Evolutionary conservation across 2,113 vertebrate species (phyloP).

Genomic region (Phrynosoma platyrhinos): DNA sequence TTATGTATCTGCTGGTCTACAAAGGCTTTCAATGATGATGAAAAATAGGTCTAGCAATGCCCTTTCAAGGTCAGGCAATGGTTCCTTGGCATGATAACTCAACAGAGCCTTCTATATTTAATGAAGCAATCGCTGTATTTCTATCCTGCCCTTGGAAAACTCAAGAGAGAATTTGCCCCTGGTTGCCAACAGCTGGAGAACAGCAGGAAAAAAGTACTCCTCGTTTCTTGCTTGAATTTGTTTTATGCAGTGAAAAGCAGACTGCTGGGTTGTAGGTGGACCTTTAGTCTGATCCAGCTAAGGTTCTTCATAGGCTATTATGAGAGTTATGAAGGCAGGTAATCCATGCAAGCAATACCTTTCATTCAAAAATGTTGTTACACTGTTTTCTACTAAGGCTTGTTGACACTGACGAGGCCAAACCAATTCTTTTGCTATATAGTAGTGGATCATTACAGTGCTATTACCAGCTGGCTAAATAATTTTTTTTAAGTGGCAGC

Average conservation of each 20-base stretch:
- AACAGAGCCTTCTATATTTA: not conserved
- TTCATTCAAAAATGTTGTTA: not conserved
- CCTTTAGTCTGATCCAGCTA: not conserved
- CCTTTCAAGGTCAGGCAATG: not conserved
- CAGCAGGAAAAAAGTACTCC: not conserved
- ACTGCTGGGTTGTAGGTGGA: not conserved
- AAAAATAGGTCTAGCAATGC: not conserved
- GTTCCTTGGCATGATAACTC: not conserved
- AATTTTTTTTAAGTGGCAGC: not conserved
- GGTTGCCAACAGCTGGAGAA: not conserved
- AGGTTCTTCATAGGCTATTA: not conserved
- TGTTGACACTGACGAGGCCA: not conserved
- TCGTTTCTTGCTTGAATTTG: not conserved
- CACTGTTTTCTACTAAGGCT: not conserved
- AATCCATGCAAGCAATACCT: not conserved
- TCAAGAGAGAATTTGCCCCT: not conserved
- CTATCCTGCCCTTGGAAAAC: no score
- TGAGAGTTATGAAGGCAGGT: not conserved
- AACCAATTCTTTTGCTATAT: not conserved
- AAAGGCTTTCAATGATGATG: not conserved
- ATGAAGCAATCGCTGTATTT: no score
- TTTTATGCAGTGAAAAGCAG: not conserved
- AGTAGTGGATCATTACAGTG: constrained; percentile 4
- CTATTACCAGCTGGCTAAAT: constrained; percentile 23
- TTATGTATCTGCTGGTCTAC: no score